Evolutionary conservation across 2,797 vertebrate genomes (phyloP), one percentile per base, ranked within the genome.

Genomic region (Caiman crocodilus): DNA sequence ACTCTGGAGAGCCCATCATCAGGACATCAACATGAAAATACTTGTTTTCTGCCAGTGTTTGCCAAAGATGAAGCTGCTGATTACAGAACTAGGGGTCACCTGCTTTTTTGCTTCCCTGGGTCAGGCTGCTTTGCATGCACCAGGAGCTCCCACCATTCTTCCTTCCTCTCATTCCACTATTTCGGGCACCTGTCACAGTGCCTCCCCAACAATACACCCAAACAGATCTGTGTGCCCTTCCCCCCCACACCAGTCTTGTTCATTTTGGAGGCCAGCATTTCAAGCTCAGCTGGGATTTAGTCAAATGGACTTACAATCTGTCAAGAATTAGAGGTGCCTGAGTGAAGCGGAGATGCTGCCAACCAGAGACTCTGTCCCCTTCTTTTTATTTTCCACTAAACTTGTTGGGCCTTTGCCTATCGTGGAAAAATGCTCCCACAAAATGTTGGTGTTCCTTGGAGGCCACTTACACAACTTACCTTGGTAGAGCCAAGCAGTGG

Each of bases 11-110:
- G 89, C 90, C 95, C 85, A 73, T 82, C 81, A 93, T 71, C 81
- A 95, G 90, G 85, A 82, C 93, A 91, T 94, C 87, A 93, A 93
- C 96, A 95, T 96, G 95, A 90, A 94, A 92, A 91, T 90, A 71
- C 84, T 74, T 30, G 57, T 75, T 94, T 94, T 63, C 65, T 92
- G 79, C 88, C 96, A 90, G 92, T 91, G 85, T 95, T 91, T 96
- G 81, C 85, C 94, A 81, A 94, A 88, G 88, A 64, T 94, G 94
- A 93, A 94, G 80, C 87, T 94, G 75, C 58, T 92, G 90, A 95
- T 97, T 95, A 87, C 93, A 90, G 93, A 96, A 65, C 4, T 2
- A 60, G 93, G 88, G 92, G 69, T 85, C 88, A 92, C 14, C 3
- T 42, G 56, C 65, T 92, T 35, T 90, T 9, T 50, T 61, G 83